A percentile compares a stretch with the other conserved stretches of the same genome.
These are phyloP conservation scores for Polypterus bichir DNA, from an alignment of 2,113 vertebrate species.

Conservation along the genomic window DNA sequence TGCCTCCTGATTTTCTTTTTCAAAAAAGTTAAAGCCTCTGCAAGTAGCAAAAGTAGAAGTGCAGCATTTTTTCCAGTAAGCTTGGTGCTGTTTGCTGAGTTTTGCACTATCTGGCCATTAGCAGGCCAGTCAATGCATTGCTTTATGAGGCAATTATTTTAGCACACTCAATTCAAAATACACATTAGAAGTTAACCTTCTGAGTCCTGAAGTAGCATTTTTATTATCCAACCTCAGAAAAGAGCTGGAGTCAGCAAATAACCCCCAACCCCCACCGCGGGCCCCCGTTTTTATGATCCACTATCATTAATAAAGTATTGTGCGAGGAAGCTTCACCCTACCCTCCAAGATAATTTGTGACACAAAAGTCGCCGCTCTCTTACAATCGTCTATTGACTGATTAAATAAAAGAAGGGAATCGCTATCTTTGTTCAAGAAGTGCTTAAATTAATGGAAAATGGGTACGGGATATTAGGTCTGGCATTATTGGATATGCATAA, in stretches of 20 bases:
- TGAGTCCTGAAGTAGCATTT: conserved; percentile 81
- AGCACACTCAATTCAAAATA: conserved; percentile 81
- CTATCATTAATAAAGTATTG: conserved; percentile 82
- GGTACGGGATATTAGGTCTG: conserved; percentile 21
- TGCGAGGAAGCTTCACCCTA: conserved; percentile 48
- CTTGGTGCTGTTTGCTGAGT: conserved; percentile 72
- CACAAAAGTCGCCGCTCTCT: conserved; percentile 48
- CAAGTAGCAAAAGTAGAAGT: conserved; percentile 42
- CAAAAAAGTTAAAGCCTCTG: conserved; percentile 27
- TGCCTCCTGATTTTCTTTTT: no score
- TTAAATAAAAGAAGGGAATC: conserved; percentile 44
- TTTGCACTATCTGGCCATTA: conserved; percentile 66
- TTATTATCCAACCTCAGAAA: conserved; percentile 81
- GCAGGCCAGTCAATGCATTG: conserved; percentile 69
- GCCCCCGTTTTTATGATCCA: conserved; percentile 61
- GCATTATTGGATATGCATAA: conserved; percentile 39
- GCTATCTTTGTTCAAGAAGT: conserved; percentile 15
- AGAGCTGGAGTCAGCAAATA: conserved; percentile 71
- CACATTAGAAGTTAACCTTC: conserved; percentile 91
- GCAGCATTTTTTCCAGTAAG: conserved; percentile 70
- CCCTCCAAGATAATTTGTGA: conserved; percentile 67
- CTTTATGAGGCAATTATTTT: conserved; percentile 88
- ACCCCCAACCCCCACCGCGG: conserved; percentile 10
- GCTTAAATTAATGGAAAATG: conserved; percentile 9
- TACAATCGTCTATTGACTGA: conserved; percentile 68